These are phyloP conservation scores for Augochlora pura DNA, from an alignment of 1,140 invertebrate species.

Conservation along the genomic window DNA sequence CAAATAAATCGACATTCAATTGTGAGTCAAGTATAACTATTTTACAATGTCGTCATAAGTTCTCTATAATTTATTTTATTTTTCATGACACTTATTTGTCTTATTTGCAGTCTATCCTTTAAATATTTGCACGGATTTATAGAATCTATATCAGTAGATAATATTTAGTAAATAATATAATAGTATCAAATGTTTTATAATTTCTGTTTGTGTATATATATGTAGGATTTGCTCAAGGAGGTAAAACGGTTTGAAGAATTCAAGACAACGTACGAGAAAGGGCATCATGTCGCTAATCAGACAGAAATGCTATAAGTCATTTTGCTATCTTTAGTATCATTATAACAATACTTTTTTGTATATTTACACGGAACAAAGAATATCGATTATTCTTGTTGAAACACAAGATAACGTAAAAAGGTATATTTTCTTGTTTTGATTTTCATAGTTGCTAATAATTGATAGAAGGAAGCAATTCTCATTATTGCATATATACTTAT, in stretches of 20 bases:
- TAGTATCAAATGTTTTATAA: conserved; percentile 16
- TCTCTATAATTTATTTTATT: neutral
- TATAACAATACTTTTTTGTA: conserved; percentile 51
- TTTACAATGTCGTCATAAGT: neutral
- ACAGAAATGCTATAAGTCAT: conserved; percentile 33
- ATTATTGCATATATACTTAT: conserved; percentile 16
- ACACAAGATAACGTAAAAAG: conserved; percentile 39
- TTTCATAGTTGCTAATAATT: conserved; percentile 52
- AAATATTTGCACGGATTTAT: neutral
- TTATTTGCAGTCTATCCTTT: neutral
- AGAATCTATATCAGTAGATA: neutral
- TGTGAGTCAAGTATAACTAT: neutral
- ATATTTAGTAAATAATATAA: conserved; percentile 2
- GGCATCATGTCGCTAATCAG: conserved; percentile 45
- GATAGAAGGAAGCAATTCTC: conserved; percentile 44
- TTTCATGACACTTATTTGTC: conserved; percentile 11
- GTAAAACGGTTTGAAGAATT: conserved; percentile 72
- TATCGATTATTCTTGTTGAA: conserved; percentile 35
- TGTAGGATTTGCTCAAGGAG: conserved; percentile 78
- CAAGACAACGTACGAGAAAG: conserved; percentile 54
- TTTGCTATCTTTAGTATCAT: conserved; percentile 24
- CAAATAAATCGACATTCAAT: too few species aligned
- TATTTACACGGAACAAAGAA: conserved; percentile 49
- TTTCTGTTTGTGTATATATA: conserved; percentile 16
- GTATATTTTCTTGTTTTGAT: conserved; percentile 48